phyloP scores from a whole-genome alignment of 2,113 vertebrate species.

The Lampris megalopsis region DNA sequence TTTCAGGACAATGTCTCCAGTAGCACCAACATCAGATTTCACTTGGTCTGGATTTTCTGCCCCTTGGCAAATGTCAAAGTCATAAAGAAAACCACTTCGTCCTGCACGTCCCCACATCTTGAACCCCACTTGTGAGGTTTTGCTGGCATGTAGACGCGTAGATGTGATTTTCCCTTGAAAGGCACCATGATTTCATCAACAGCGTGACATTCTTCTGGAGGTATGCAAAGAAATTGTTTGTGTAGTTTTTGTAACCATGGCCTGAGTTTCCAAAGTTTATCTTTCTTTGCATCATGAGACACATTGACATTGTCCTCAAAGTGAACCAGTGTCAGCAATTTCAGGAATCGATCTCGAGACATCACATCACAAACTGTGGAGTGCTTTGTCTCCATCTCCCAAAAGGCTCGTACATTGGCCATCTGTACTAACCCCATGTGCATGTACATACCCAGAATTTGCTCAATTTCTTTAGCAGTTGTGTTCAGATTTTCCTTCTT shows the following conservation, averaged over 20 bases:
- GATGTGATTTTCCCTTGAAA: slow-evolving; percentile 29
- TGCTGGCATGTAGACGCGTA: slow-evolving; percentile 22
- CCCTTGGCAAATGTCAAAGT: slow-evolving; percentile 32
- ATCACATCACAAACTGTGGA: slow-evolving; percentile 26
- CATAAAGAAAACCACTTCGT: slow-evolving; percentile 38
- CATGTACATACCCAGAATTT: slow-evolving; percentile 38
- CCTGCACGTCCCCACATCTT: slow-evolving; percentile 29
- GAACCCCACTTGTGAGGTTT: slow-evolving; percentile 35
- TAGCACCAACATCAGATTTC: slow-evolving; percentile 26
- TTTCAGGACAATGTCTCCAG: slow-evolving; percentile 40
- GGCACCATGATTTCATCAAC: slow-evolving; percentile 30
- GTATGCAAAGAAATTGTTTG: slow-evolving; percentile 23
- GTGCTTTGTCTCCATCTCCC: slow-evolving; percentile 38
- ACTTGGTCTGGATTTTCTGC: slow-evolving; percentile 5
- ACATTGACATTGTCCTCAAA: slow-evolving; percentile 46
- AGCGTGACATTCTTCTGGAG: slow-evolving; percentile 30
- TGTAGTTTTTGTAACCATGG: slow-evolving; percentile 29
- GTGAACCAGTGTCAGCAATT: slow-evolving; percentile 38
- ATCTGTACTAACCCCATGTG: slow-evolving; percentile 50
- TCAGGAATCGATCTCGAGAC: slow-evolving; percentile 23
- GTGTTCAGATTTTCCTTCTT: slow-evolving; percentile 38
- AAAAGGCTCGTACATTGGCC: slow-evolving; percentile 17
- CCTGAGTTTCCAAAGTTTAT: slow-evolving; percentile 37
- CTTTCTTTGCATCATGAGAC: slow-evolving; percentile 24
- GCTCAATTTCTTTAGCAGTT: slow-evolving; percentile 37